Evolutionary conservation across 2,888 invertebrate genomes (phyloP), one percentile per base, ranked within the genome.

Genomic region (Idaea dimidiata): DNA sequence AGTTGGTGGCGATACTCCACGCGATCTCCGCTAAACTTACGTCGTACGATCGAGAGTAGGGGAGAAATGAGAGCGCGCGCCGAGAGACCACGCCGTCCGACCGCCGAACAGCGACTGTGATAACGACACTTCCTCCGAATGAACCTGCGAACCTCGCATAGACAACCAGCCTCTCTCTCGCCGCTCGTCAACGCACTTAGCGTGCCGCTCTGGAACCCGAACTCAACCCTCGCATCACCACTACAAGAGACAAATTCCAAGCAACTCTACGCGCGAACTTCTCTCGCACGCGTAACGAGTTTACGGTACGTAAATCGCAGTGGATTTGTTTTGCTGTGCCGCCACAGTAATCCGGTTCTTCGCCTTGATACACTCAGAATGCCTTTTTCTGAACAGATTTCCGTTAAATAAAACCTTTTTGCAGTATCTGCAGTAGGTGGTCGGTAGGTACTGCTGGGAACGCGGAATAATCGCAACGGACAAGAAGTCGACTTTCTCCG

Each of bases 401-500:
- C 78, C 80, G 83, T 84, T 88, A 84, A 89, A 87, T 87, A 87
- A 80, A 86, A 84, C 83, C 86, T 87, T 87, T 90, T 89, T 89
- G 79, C 81, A 75, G 71, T 82, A 81, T 80, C 80, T 78, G 81
- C 80, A 80, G 83, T 74, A 54, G 62, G 55, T 62, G 58, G 63
- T 80, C 80, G 82, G 80, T 82, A 82, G 84, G 81, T 8, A 43
- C 43, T 84, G 85, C 83, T 87, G 85, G 87, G 84, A 86, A 83
- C 85, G 82, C 85, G 83, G 84, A 87, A 85, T 86, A 86, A 86
- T 89, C 85, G 86, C 88, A 85, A 86, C 77, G 82, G 85, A 90
- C 90, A 89, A 91, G 89, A 89, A 89, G 89, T 85, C 89, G 87
- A 90, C 91, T 91, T 91, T 91, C 90, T 89, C 89, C 91, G 89